Evolutionary conservation across 1,140 invertebrate genomes (phyloP), one percentile per base, ranked within the genome.

Genomic region (Cotesia glomerata): DNA sequence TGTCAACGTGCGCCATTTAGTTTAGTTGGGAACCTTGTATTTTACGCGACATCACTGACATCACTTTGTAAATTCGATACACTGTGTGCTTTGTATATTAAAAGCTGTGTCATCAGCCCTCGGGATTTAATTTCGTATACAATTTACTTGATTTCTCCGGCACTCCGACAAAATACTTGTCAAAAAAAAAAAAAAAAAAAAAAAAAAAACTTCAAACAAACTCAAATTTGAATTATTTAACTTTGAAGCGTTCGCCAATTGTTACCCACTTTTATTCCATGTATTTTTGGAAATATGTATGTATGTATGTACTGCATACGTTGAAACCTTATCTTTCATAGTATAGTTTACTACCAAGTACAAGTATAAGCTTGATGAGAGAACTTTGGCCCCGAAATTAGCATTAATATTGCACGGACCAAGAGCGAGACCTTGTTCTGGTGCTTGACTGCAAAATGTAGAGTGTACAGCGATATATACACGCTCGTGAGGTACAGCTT

Each of bases 381-480:
- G 67, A 72, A 72, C 63, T 72, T 66, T 45, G 74, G 36, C 8
- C 62, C 36, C 18, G 34, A 67, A 73, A 76, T 76, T 76, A 73
- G 75, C 75, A 76, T 76, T 68, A 76, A 76, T 73, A 74, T 74
- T 76, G 75, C 72, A 71, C 32, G 63, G 61, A 66, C 61, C 62
- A 45, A 45, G 61, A 66, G 51, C 62, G 11, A 45, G 9, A 45
- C 39, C 39, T 45, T 45, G 2, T 45, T 45, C 5, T 45, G 39
- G 39, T 45, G 11, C 39, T 45, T n/a, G 56, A 36, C 11, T 26
- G 18, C 63, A 9, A 26, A 14, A 3, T 16, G 45, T 59, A 16
- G 54, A 32, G 32, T 56, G 18, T 56, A 56, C 11, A 5, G 39
- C 39, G 8, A 61, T 61, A 18, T 9, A 61, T 18, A 61, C 32